Conservation (phyloP, 2,888 invertebrate genomes). For the Heliconius charithonia region DNA sequence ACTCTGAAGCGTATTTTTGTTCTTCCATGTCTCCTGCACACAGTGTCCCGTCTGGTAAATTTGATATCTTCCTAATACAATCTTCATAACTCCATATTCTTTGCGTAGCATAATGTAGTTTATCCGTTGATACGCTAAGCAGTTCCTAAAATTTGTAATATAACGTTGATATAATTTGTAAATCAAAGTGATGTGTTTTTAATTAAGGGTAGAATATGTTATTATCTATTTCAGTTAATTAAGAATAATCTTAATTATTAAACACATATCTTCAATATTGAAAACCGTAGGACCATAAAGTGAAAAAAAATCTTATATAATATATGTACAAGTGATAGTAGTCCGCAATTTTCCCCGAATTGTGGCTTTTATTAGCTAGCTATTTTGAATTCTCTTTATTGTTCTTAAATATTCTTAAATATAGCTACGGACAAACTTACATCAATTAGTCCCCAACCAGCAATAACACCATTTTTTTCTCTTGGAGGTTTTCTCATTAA, state of each 20-base stretch:
- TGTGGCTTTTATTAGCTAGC: neutral
- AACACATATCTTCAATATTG: neutral
- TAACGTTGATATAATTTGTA: neutral
- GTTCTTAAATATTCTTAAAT: neutral
- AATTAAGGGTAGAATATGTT: neutral
- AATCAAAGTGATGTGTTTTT: neutral
- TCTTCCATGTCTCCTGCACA: constrained; percentile 35
- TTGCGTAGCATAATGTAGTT: constrained; percentile 33
- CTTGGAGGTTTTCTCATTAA: constrained; percentile 1
- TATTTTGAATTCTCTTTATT: neutral
- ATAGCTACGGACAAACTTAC: constrained; percentile 26
- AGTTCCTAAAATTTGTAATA: constrained; percentile 33
- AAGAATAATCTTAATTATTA: no score
- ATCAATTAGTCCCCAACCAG: constrained; percentile 44
- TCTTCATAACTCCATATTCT: constrained; percentile 29
- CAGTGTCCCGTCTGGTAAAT: constrained; percentile 31
- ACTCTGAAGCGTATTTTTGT: constrained; percentile 40
- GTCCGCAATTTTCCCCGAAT: neutral
- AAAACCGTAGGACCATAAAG: neutral
- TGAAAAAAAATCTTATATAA: neutral
- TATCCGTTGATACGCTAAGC: constrained; percentile 6
- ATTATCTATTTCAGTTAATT: no score
- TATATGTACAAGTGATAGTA: no score
- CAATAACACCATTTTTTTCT: constrained; percentile 19
- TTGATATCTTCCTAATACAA: constrained; percentile 30